Evolutionary conservation across 2,888 invertebrate species (phyloP), one percentile per base, ranked within the genome.

Genomic region (Suillia variegata): DNA sequence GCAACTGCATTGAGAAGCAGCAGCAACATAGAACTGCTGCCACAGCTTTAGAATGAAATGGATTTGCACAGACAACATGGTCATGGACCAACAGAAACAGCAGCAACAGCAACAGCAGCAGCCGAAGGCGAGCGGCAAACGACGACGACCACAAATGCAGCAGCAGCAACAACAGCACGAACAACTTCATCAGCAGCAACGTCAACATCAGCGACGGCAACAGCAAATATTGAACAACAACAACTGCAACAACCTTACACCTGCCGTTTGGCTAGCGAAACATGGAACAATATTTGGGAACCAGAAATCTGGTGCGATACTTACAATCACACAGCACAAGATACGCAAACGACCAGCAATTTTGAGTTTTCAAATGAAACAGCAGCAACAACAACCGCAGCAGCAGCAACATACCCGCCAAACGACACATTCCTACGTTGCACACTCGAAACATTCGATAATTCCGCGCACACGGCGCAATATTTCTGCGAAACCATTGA

Each of bases 41-140:
- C 64, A 79, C 77, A 72, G 79, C 80, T 79, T 78, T 77, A 81
- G 74, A 79, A 80, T 80, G 80, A 80, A 80, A 80, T 80, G 80
- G 80, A 79, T 80, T 73, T 75, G 74, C 70, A 79, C 76, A 74
- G 74, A 69, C 70, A 71, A 70, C 67, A 72, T 77, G 80, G 77
- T 78, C 77, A 66, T 71, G 67, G 78, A 74, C 79, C 79, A 78
- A 74, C 67, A 67, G 62, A 67, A 69, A 50, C 62, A 61, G 48
- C 61, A 24, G 4, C 49, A 49, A 24, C 20, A 13, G 15, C 4
- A 56, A 26, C 60, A 63, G 17, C 55, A 67, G 62, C 68, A 69
- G 51, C 62, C 5, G 45, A 38, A 10, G 15, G 38, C 38, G 13
- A 61, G 10, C 64, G 13, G 4, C 38, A 38, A 59, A 21, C 61